Evolutionary conservation across 2,113 vertebrate species (phyloP).

Genomic region (Tympanuchus pallidicinctus): DNA sequence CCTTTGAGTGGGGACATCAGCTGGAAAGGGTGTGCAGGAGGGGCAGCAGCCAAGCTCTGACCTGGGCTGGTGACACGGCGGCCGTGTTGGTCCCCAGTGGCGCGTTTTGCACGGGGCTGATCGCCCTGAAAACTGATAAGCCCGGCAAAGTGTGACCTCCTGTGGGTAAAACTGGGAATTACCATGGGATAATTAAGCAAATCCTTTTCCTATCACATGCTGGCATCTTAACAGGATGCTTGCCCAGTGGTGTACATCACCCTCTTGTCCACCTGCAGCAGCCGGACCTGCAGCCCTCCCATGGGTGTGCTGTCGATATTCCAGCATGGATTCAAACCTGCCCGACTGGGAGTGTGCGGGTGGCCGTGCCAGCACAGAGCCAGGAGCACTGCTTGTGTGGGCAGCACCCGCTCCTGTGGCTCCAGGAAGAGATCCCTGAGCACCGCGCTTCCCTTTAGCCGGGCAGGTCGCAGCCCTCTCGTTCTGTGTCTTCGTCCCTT

Average conservation of each 20-base stretch:
- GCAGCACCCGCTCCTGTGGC: not conserved
- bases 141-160: slow-evolving; percentile 50
- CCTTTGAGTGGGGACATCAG: not conserved
- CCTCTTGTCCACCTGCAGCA: not conserved
- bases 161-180: slow-evolving; percentile 55
- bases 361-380: not conserved
- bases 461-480: not conserved
- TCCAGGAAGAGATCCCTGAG: not conserved
- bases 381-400: not conserved
- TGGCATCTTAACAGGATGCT: not conserved
- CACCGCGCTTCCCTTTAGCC: rapidly evolving
- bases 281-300: not conserved
- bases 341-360: not conserved
- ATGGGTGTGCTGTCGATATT: not conserved
- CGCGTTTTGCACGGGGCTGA: not conserved
- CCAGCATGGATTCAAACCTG: not conserved
- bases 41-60: not conserved
- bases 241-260: not conserved
- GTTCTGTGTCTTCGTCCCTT: not conserved
- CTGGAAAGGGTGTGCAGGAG: not conserved
- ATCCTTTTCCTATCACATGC: not conserved
- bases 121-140: not conserved
- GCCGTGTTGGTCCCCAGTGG: not conserved
- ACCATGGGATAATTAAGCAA: not conserved
- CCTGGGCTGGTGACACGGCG: not conserved